These are phyloP conservation scores for Morbakka virulenta DNA, from an alignment of 30 jellyfish, hydroid and myxozoan genomes.

Conservation along the genomic window DNA sequence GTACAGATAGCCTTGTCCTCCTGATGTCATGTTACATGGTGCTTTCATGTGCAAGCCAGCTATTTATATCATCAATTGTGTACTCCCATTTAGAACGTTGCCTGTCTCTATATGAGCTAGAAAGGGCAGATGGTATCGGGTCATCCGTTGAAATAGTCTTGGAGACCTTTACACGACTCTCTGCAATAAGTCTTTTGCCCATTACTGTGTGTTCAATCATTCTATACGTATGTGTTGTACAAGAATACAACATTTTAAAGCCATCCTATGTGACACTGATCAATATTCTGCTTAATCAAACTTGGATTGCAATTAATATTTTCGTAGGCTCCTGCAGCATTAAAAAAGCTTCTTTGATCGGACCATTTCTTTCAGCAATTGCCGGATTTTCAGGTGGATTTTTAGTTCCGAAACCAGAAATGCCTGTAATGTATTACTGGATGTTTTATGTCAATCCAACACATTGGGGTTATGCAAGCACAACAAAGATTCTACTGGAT, in stretches of 20 bases:
- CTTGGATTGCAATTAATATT: conserved; percentile 75
- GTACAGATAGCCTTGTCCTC: conserved; percentile 67
- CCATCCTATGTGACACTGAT: conserved; percentile 68
- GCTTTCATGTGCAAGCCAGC: conserved; percentile 91
- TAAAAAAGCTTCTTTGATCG: conserved; percentile 65
- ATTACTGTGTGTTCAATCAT: conserved; percentile 53
- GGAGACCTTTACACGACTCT: conserved; percentile 66
- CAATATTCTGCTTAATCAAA: conserved; percentile 77
- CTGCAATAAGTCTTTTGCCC: conserved; percentile 68
- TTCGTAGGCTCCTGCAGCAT: conserved; percentile 51
- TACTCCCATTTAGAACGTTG: conserved; percentile 68
- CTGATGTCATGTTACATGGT: conserved; percentile 93
- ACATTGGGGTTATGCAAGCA: conserved; percentile 88
- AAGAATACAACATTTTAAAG: conserved; percentile 47
- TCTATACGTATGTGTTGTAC: conserved; percentile 69
- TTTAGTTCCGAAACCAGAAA: conserved; percentile 88
- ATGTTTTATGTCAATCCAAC: conserved; percentile 90
- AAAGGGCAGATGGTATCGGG: conserved; percentile 93
- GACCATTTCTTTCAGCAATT: conserved; percentile 87
- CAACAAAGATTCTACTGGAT: conserved; percentile 47
- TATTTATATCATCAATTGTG: conserved; percentile 86
- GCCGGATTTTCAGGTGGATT: conserved; percentile 97
- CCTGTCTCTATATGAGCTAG: conserved; percentile 70
- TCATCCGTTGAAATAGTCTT: conserved; percentile 65
- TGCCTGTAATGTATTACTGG: conserved; percentile 86